Evolutionary conservation across 2,888 invertebrate genomes (phyloP), one percentile per base, ranked within the genome.

Genomic region (Drosophila imparisetae): DNA sequence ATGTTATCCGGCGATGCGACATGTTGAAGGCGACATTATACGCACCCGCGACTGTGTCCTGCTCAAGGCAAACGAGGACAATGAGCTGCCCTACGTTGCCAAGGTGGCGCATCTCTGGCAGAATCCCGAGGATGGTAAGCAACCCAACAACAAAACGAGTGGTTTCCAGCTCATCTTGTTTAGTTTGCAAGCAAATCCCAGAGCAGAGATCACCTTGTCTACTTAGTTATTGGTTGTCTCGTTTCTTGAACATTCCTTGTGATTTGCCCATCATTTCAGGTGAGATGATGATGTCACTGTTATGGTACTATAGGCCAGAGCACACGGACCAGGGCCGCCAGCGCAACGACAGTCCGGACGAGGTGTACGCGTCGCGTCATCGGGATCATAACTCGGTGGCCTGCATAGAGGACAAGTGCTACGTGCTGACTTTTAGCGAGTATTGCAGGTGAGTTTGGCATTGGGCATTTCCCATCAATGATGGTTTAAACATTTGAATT

Each of bases 251-350:
- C 36, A 34, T 2, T 34, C 34, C 2, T 15, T 42, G 15, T 34
- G 3, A 34, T 15, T 1, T 18, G 8, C 18, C 13, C 40, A 21
- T 10, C 1, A 13, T 30, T 34, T 0, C 93, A 98, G 98, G 97
- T 71, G 98, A 98, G 94, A 98, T 98, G 98, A 98, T 98, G 98
- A 97, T 98, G 94, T 98, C 98, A 5, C 94, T 99, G 72, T 94
- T 98, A 80, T 99, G 99, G 99, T 99, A 98, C 94, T 99, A 99
- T 94, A 95, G 98, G 89, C 98, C 98, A 1, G 99, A 99, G 93
- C 98, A 99, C 93, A 98, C 98, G 21, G 98, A 98, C 91, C 96
- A 96, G 90, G 98, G 98, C 30, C 95, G 97, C 36, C 95, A 95
- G 90, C 94, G 95, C 21, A 95, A 94, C 58, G 97, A 98, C 93